Evolutionary conservation across 2,113 vertebrate genomes (phyloP).

Genomic region (Clarias magur): DNA sequence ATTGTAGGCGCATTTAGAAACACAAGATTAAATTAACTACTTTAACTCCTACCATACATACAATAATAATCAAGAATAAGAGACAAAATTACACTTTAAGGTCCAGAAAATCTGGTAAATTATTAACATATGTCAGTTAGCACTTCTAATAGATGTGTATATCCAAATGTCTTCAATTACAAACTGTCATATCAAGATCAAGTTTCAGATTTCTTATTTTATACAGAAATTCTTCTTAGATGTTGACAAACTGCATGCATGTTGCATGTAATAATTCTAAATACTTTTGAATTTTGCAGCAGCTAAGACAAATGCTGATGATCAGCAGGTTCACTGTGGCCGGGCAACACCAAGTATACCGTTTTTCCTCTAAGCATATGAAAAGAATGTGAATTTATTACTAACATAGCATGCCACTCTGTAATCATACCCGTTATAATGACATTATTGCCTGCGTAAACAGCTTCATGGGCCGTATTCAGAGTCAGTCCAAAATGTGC

Average conservation of each 20-base stretch:
- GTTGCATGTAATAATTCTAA: slow-evolving; percentile 17
- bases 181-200: neutral
- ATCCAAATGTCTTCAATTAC: neutral
- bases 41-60: neutral
- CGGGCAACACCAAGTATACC: slow-evolving; percentile 43
- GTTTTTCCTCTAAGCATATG: slow-evolving; percentile 48
- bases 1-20: neutral
- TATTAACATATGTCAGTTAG: neutral
- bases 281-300: slow-evolving; percentile 44
- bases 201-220: neutral
- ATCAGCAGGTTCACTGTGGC: slow-evolving; percentile 44
- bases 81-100: neutral
- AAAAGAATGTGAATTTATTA: slow-evolving; percentile 38
- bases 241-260: slow-evolving; percentile 1
- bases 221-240: neutral
- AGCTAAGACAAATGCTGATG: slow-evolving; percentile 45
- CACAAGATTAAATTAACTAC: neutral
- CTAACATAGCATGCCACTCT: slow-evolving; percentile 42
- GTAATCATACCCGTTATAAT: slow-evolving; percentile 3
- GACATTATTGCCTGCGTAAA: slow-evolving; percentile 28
- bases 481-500: neutral
- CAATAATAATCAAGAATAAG: neutral
- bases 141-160: neutral
- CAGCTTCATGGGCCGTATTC: slow-evolving; percentile 22
- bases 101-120: slow-evolving; percentile 20